Percentiles rank a stretch among this genome's conserved stretches.
Conservation (phyloP, 2,888 invertebrate species). For the Chymomyza procnemis region DNA sequence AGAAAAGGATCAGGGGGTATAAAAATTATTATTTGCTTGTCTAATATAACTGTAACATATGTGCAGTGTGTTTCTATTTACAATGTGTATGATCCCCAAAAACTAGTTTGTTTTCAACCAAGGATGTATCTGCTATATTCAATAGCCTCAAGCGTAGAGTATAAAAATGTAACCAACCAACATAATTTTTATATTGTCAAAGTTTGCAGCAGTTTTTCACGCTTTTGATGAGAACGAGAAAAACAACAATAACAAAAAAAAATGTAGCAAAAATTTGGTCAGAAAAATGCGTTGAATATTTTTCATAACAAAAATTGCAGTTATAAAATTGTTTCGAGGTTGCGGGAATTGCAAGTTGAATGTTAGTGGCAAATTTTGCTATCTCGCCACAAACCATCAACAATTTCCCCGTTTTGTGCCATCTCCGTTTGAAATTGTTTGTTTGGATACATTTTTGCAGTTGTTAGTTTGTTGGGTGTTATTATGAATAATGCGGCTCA, state of each 20-base stretch:
- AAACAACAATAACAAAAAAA: constrained; percentile 14
- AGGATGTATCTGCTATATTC: too few relatives aligned
- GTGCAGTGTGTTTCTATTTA: too few relatives aligned
- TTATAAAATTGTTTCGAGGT: neutral
- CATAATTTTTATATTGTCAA: constrained; percentile 61
- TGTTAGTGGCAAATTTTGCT: neutral
- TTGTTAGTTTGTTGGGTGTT: constrained; percentile 14
- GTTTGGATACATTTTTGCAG: neutral
- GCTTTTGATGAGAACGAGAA: constrained; percentile 42
- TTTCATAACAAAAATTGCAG: constrained; percentile 11
- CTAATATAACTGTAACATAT: too few relatives aligned
- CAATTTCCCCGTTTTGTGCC: neutral
- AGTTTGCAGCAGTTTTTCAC: constrained; percentile 68
- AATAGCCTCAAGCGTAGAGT: too few relatives aligned
- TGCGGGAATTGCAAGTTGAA: neutral
- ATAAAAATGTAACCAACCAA: constrained; percentile 38
- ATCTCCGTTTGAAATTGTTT: neutral
- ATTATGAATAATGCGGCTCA: constrained; percentile 33
- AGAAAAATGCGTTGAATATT: constrained; percentile 49
- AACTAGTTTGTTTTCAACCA: too few relatives aligned
- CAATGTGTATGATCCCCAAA: too few relatives aligned
- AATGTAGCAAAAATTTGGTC: neutral
- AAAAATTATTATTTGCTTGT: too few relatives aligned
- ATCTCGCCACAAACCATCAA: neutral
- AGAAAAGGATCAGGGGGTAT: too few relatives aligned